phyloP scores from a whole-genome alignment of 2,113 vertebrate genomes.

The Thermophis baileyi region DNA sequence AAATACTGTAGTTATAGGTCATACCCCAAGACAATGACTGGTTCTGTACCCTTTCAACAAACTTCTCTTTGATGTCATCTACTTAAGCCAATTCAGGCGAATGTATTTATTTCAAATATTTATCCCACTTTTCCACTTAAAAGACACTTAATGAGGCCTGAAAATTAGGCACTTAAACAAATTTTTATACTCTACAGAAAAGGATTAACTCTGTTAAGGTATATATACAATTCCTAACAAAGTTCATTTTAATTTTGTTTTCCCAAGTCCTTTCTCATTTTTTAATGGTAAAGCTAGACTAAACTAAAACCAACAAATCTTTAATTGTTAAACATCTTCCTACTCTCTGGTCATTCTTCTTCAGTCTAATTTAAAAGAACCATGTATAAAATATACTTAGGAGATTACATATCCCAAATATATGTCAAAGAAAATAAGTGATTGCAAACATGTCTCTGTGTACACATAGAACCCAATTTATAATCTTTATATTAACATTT shows the following conservation, averaged over 20 bases:
- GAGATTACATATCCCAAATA: background rate
- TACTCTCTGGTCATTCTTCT: background rate
- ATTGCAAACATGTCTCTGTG: background rate
- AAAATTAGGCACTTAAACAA: background rate
- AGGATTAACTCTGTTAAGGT: background rate
- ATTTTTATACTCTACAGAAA: background rate
- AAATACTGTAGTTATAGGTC: background rate
- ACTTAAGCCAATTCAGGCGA: background rate
- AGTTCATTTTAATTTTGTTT: background rate
- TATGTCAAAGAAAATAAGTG: background rate
- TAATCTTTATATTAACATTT: background rate
- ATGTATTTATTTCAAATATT: background rate
- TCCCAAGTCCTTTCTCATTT: background rate
- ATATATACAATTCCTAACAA: background rate
- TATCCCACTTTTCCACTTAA: background rate
- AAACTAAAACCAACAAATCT: background rate
- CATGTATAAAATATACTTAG: background rate
- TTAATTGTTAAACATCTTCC: background rate
- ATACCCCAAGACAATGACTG: background rate
- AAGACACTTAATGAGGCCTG: background rate
- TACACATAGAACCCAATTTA: background rate
- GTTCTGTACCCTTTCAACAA: conserved; percentile 5
- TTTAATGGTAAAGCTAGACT: background rate
- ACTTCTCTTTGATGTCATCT: background rate
- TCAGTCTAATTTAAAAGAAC: background rate